Percentiles rank a stretch among this genome's conserved stretches.
Conservation (phyloP, 2,888 invertebrate species). For the Harmothoe impar region DNA sequence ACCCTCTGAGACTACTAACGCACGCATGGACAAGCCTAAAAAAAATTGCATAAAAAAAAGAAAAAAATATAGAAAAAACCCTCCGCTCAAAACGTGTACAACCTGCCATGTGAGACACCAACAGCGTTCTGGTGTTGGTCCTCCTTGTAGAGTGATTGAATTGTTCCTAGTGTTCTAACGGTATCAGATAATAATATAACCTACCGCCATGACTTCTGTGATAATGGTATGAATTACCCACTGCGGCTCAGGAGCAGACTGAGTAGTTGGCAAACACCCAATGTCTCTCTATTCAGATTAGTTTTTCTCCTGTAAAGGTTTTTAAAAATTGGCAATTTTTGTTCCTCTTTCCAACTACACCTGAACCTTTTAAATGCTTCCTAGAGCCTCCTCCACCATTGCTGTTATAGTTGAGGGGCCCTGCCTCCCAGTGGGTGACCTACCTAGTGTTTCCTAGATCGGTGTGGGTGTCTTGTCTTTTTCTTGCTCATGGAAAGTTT, state of each 20-base stretch:
- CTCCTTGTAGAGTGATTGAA: constrained; percentile 49
- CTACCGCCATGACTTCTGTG: constrained; percentile 62
- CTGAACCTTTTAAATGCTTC: neutral
- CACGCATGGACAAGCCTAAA: constrained; percentile 41
- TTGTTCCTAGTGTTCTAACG: constrained; percentile 47
- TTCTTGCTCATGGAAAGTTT: constrained; percentile 49
- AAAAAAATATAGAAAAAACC: constrained; percentile 11
- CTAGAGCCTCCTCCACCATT: constrained; percentile 40
- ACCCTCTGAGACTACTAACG: constrained; percentile 52
- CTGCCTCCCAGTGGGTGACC: neutral
- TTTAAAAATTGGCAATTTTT: neutral
- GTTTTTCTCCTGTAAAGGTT: neutral
- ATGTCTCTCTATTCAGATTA: constrained; percentile 13
- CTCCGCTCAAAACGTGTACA: constrained; percentile 53
- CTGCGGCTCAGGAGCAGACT: constrained; percentile 50
- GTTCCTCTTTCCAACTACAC: neutral
- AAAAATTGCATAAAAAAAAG: neutral
- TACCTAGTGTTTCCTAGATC: neutral
- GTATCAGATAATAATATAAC: constrained; percentile 58
- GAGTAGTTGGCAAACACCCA: constrained; percentile 27
- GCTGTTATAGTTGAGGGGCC: constrained; percentile 27
- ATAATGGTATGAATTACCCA: constrained; percentile 53
- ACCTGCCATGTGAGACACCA: constrained; percentile 59
- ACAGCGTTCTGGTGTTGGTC: constrained; percentile 42
- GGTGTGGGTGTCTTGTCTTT: neutral